These are phyloP conservation scores for Drymonia ruficornis DNA, from an alignment of 2,888 invertebrate genomes.

Conservation along the genomic window DNA sequence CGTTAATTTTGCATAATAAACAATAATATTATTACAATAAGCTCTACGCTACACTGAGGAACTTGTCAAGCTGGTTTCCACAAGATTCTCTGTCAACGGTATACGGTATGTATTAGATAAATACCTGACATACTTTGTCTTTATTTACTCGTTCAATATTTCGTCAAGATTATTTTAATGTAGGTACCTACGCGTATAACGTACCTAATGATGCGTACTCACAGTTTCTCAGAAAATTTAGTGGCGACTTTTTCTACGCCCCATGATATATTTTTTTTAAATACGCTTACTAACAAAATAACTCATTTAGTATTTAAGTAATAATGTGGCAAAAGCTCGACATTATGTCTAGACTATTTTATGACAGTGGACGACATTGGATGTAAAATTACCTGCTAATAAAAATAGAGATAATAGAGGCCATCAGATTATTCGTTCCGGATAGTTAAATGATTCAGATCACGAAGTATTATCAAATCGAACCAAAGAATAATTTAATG, in stretches of 20 bases:
- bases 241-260: no score
- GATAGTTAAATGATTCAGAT: no score
- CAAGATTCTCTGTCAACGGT: background rate
- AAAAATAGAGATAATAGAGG: background rate
- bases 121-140: no score
- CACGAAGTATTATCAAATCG: no score
- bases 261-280: no score
- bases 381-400: background rate
- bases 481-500: no score
- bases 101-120: background rate
- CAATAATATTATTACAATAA: background rate
- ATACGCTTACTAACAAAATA: no score
- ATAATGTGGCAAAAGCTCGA: constrained; percentile 7
- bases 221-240: no score
- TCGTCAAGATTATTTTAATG: no score
- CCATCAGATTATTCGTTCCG: background rate
- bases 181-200: no score
- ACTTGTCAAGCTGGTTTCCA: background rate
- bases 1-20: background rate
- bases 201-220: no score
- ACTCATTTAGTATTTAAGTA: background rate
- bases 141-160: no score
- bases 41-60: background rate
- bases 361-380: constrained; percentile 1
- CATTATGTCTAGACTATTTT: constrained; percentile 8